These are phyloP conservation scores for Condylura cristata DNA, from an alignment of 2,113 vertebrate genomes.

Conservation along the genomic window DNA sequence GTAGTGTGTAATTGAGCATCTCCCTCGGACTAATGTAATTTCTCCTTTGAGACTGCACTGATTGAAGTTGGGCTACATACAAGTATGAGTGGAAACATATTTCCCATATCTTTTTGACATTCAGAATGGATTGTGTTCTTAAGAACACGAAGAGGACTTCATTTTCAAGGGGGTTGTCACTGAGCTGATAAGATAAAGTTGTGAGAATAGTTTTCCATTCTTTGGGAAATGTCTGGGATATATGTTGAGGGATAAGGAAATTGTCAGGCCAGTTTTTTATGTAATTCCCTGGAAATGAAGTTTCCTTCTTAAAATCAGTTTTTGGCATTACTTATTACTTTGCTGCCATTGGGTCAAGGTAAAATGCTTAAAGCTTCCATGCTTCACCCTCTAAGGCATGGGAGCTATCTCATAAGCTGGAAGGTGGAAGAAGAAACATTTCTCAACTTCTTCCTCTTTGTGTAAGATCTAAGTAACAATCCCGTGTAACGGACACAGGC, in stretches of 20 bases:
- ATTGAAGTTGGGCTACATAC: slow-evolving; percentile 28
- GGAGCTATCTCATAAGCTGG: not conserved
- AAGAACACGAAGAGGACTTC: slow-evolving; percentile 43
- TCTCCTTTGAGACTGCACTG: slow-evolving; percentile 30
- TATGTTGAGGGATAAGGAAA: not conserved
- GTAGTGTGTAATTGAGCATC: slow-evolving; percentile 38
- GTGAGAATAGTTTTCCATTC: slow-evolving; percentile 25
- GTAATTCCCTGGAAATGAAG: slow-evolving; percentile 45
- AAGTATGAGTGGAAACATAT: slow-evolving; percentile 52
- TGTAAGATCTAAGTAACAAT: not conserved
- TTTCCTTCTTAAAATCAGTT: slow-evolving; percentile 48
- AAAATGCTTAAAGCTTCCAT: slow-evolving; percentile 37
- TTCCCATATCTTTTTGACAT: slow-evolving; percentile 49
- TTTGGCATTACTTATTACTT: slow-evolving; percentile 56
- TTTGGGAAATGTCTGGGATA: slow-evolving; percentile 33
- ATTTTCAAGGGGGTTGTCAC: slow-evolving; percentile 33
- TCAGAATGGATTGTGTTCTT: slow-evolving; percentile 6
- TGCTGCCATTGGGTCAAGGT: slow-evolving; percentile 55
- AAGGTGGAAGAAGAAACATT: slow-evolving; percentile 36
- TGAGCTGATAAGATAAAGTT: slow-evolving; percentile 59
- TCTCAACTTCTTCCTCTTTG: not conserved
- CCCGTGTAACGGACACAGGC: not conserved
- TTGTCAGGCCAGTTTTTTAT: slow-evolving; percentile 46
- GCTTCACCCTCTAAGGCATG: slow-evolving; percentile 26
- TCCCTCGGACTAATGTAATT: not conserved